Conservation (phyloP, 2,113 vertebrate genomes). For the Pseudorhombus dupliciocellatus region DNA sequence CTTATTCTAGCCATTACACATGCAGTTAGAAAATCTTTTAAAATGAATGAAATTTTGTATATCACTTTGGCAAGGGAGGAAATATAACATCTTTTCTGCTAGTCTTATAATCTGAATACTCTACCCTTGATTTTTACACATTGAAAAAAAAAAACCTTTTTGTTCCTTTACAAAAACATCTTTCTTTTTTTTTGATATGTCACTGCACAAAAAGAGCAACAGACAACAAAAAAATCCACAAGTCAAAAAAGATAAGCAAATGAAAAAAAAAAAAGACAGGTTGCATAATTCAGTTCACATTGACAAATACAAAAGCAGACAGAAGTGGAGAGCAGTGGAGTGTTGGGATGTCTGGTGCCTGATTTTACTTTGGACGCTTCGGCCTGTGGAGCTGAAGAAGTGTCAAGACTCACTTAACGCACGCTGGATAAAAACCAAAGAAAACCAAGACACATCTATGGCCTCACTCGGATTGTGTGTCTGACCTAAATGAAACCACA, state of each 20-base stretch:
- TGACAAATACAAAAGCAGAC: conserved; percentile 70
- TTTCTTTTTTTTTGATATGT: conserved; percentile 68
- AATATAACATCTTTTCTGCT: conserved; percentile 62
- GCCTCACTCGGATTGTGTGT: conserved; percentile 16
- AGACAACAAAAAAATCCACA: conserved; percentile 75
- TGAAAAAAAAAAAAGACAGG: conserved; percentile 43
- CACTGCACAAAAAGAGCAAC: conserved; percentile 78
- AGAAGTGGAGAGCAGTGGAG: conserved; percentile 63
- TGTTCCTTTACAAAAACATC: conserved; percentile 72
- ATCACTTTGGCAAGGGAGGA: conserved; percentile 81
- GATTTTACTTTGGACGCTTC: conserved; percentile 35
- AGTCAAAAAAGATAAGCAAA: conserved; percentile 67
- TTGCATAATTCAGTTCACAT: conserved; percentile 78
- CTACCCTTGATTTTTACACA: conserved; percentile 71
- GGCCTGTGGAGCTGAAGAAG: conserved; percentile 8
- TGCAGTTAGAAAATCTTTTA: conserved; percentile 72
- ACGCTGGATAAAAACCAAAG: conserved; percentile 45
- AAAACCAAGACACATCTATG: conserved; percentile 49
- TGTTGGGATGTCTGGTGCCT: conserved; percentile 47
- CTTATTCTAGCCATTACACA: conserved; percentile 76
- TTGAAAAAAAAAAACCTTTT: conserved; percentile 49
- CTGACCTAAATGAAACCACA: conserved; percentile 62
- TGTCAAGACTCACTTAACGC: conserved; percentile 29
- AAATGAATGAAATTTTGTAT: conserved; percentile 73
- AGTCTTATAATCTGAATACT: conserved; percentile 60